Percentiles rank a stretch among this genome's conserved stretches.
These are phyloP conservation scores for Calyptommatus sinebrachiatus DNA, from an alignment of 2,113 vertebrate species.

Conservation along the genomic window DNA sequence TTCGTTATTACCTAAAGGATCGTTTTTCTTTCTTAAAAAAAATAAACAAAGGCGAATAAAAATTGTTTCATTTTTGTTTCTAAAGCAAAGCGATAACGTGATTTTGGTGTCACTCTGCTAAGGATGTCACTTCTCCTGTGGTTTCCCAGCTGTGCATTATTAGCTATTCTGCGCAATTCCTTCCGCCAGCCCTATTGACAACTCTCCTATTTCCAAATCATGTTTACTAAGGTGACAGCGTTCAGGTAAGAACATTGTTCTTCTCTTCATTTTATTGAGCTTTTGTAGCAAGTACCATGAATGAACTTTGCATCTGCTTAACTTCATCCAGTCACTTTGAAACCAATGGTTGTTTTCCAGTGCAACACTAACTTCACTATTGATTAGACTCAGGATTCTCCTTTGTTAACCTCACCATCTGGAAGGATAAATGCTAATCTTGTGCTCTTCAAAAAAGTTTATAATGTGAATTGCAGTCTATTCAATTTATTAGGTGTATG, in stretches of 20 bases:
- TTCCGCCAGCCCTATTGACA: constrained; percentile 15
- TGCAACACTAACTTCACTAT: no score
- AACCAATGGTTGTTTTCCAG: not conserved
- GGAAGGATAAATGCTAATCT: not conserved
- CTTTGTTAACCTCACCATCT: no score
- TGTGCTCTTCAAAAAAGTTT: not conserved
- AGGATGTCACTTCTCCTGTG: not conserved
- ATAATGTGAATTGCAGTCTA: not conserved
- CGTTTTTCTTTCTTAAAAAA: not conserved
- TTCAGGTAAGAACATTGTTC: not conserved
- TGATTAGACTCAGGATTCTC: no score
- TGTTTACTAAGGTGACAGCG: constrained; percentile 39
- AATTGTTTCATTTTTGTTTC: constrained; percentile 49
- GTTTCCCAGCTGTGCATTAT: constrained; percentile 61
- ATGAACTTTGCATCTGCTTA: not conserved
- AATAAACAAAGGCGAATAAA: constrained; percentile 38
- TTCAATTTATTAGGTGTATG: not conserved
- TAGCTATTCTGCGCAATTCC: constrained; percentile 52
- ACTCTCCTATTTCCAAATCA: constrained; percentile 12
- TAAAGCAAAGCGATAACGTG: constrained; percentile 41
- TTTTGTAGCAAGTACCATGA: not conserved
- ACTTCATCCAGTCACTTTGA: not conserved
- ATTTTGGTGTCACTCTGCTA: constrained; percentile 23
- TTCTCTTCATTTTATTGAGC: not conserved
- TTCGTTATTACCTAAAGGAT: constrained; percentile 22